A percentile compares a stretch with the other conserved stretches of the same genome.
These are phyloP conservation scores for Diceros bicornis DNA, from an alignment of 2,797 vertebrate genomes.

Conservation along the genomic window DNA sequence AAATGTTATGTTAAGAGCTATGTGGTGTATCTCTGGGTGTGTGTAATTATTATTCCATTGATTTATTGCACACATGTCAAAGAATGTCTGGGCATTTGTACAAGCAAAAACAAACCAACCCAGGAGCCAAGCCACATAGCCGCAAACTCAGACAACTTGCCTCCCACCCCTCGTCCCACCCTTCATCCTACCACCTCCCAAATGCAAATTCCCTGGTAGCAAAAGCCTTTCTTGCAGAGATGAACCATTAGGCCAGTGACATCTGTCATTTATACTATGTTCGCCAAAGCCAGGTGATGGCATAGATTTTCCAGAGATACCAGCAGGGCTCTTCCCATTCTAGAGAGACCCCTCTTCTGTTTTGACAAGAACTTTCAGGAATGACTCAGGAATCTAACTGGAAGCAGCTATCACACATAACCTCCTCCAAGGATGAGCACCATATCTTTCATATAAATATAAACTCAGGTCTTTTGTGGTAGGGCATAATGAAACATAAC, in stretches of 20 bases:
- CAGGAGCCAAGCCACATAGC: conserved; percentile 76
- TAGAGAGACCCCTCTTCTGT: background rate
- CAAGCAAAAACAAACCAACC: conserved; percentile 79
- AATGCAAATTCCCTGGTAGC: conserved; percentile 36
- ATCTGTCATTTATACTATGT: conserved; percentile 2
- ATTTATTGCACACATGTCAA: conserved; percentile 82
- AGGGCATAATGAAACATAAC: conserved; percentile 47
- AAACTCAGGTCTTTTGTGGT: conserved; percentile 59
- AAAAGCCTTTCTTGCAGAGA: conserved; percentile 12
- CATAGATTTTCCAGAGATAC: conserved; percentile 32
- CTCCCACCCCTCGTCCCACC: background rate
- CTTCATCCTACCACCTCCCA: conserved; percentile 53
- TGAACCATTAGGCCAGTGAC: background rate
- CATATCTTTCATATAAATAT: background rate
- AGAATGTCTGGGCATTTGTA: conserved; percentile 71
- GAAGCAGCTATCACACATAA: conserved; percentile 45
- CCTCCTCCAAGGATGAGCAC: conserved; percentile 27
- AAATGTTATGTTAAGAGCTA: conserved; percentile 80
- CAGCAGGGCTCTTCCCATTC: background rate
- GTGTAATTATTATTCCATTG: conserved; percentile 79
- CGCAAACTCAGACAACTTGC: conserved; percentile 70
- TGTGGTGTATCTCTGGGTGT: conserved; percentile 70
- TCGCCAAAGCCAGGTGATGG: background rate
- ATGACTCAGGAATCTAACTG: conserved; percentile 45
- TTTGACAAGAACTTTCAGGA: conserved; percentile 25